Base-by-base conservation (phyloP, 2,888 invertebrate genomes). In the Sialis lutaria region DNA sequence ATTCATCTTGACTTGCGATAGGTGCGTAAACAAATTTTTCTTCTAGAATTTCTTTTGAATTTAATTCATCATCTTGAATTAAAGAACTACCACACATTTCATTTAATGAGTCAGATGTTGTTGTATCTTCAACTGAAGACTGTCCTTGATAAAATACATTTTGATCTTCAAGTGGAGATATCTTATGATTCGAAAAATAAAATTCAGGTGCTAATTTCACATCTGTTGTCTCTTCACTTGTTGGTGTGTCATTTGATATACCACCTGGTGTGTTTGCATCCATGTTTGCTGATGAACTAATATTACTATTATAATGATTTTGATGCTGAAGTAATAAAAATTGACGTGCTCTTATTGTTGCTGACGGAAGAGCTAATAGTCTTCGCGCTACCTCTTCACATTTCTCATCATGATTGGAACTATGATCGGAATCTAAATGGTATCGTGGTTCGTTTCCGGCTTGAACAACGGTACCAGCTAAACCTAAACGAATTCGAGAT, bases 401-500 rank as follows among this genome's bases (percentile, higher is more conserved):
- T 54, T 67, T 66, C 40, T 70, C 70, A 47, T 69, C 69, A 54
- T 71, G 70, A 47, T 67, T 67, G 50, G 67, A 68, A 48, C 67
- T 68, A 50, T 71, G 70, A 51, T 71, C 70, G 0, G 69, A 69
- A 55, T 71, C 70, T 44, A 69, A 55, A 55, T 69, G 68, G 50
- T 68, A 69, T 40, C 67, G 58, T 2, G 68, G 65, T 51, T 67
- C 67, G 40, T 65, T 65, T 2, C 60, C 61, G 22, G 22, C 22
- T 50, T 58, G 56, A 22, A 63, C 52, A 13, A 62, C 56, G 41
- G 64, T 53, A 3, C 60, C 56, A 33, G 59, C 61, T 45, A 62
- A 54, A 13, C 61, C 60, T 30, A 60, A 61, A 2, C 43, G 43
- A 13, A 63, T 56, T 42, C 64, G 53, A 5, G 60, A 56, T 34